Percentiles rank a stretch among this genome's conserved stretches.
Evolutionary conservation across 2,888 invertebrate genomes (phyloP).

Genomic region (Cataglyphis altisquamis): DNA sequence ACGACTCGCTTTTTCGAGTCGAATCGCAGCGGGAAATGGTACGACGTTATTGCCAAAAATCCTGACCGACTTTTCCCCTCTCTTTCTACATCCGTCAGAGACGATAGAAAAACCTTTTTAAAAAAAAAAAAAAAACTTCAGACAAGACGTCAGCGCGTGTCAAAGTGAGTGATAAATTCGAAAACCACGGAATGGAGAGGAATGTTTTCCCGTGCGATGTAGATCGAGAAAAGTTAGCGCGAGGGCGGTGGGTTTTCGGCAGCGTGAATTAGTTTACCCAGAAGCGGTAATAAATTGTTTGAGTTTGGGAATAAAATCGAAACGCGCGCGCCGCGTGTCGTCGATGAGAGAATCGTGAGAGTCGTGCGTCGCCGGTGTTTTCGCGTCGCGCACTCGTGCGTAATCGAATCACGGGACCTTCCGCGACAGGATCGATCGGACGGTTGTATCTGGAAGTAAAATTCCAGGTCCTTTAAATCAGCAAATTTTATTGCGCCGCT

Average conservation of each 20-base stretch:
- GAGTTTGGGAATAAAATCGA: conserved; percentile 30
- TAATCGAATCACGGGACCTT: conserved; percentile 45
- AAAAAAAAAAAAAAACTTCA: neutral
- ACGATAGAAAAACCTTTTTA: neutral
- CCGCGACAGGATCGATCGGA: conserved; percentile 38
- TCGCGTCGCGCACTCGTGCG: conserved; percentile 20
- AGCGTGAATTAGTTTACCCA: conserved; percentile 59
- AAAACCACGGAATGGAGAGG: conserved; percentile 13
- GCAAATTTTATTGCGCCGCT: conserved; percentile 45
- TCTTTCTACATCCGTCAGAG: neutral
- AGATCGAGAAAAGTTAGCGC: conserved; percentile 23
- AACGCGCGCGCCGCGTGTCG: neutral
- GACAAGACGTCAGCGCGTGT: conserved; percentile 27
- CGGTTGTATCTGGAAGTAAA: conserved; percentile 53
- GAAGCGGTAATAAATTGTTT: conserved; percentile 50
- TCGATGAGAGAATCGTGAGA: neutral
- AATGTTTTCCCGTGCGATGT: conserved; percentile 8
- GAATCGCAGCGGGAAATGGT: conserved; percentile 19
- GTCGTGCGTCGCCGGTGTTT: conserved; percentile 8
- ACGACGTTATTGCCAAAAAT: conserved; percentile 32
- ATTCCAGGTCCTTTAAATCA: conserved; percentile 50
- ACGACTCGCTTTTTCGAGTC: conserved; percentile 30
- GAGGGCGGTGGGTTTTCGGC: conserved; percentile 37
- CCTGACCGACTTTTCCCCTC: conserved; percentile 4
- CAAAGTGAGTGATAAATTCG: conserved; percentile 32